Base-by-base conservation (phyloP, 2,113 vertebrate species). In the Greenwoodochromis staneri region DNA sequence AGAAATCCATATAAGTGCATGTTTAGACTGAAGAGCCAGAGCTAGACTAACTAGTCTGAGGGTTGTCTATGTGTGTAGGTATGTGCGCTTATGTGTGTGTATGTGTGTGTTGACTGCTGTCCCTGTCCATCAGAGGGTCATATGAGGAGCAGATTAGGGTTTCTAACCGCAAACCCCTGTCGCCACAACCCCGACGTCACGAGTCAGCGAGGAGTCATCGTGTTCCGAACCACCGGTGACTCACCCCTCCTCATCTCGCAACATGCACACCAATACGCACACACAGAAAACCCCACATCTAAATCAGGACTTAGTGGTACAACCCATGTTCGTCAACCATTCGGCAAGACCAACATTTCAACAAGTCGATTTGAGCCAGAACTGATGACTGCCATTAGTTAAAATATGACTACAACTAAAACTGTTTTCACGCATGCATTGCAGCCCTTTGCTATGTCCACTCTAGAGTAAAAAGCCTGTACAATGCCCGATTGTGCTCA, bases 71-170 rank as follows among this genome's bases (percentile, higher is more conserved):
- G 21, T 21, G 21, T 21, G 21, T 21, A 21, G 61, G 83, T 89
- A 81, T 80, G 71, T 66, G 80, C 34, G 27, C 27, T 51, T 34
- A 13, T 31, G 55, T 55, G 85, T 38, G 76, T 61, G 81, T 92
- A 13, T 63, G 85, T 76, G 91, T 81, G 80, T 19, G 83, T 45
- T 61, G 45, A 89, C 95, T 93, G 93, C 94, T 96, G 95, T 95
- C 83, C 93, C 95, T 94, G 95, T 96, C 95, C 88, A 78, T 95
- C 95, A 96, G 63, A 91, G 90, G 93, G 95, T 95, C 95, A 96
- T 90, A 94, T 94, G 95, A 96, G 95, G 94, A 95, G 94, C 93
- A 96, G 95, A 96, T 95, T 95, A 95, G 91, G 94, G 93, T 96
- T 95, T 95, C 95, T 95, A 91, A 95, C 95, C 93, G 87, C 94